Conservation (phyloP, 2,888 invertebrate genomes). For the Nipponacmea schrenckii region DNA sequence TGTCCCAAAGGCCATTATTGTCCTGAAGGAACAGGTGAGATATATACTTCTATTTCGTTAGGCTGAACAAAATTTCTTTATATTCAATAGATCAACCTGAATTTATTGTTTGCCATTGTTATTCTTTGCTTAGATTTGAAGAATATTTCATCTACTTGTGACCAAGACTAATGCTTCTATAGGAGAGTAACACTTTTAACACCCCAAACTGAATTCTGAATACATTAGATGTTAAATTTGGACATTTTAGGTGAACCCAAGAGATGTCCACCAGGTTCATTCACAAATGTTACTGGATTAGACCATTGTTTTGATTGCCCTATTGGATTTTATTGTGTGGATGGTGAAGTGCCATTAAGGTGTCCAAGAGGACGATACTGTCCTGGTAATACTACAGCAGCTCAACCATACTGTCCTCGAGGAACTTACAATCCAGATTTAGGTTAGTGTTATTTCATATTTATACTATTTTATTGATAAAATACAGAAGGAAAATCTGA, state of each 20-base stretch:
- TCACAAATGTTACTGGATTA: conserved; percentile 52
- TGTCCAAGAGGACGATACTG: conserved; percentile 63
- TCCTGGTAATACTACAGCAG: conserved; percentile 60
- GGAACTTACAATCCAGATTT: conserved; percentile 62
- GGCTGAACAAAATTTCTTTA: no score
- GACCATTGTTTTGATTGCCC: conserved; percentile 56
- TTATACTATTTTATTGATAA: no score
- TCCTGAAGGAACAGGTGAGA: conserved; percentile 56
- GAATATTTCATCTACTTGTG: no score
- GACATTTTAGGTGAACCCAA: conserved; percentile 46
- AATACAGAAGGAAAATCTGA: no score
- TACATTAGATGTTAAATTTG: background rate
- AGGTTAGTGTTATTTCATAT: conserved; percentile 37
- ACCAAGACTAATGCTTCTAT: no score
- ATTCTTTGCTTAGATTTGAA: no score
- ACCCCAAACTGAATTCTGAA: no score
- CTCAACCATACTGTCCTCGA: conserved; percentile 55
- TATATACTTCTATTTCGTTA: background rate
- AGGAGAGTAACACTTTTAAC: no score
- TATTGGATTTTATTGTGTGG: conserved; percentile 60
- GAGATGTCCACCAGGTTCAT: conserved; percentile 58
- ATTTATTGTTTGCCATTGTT: no score
- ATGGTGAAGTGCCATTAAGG: conserved; percentile 47
- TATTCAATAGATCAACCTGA: no score
- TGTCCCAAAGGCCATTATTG: conserved; percentile 62